Evolutionary conservation across 2,113 vertebrate genomes (phyloP), one percentile per base, ranked within the genome.

Genomic region (Carassius gibelio): DNA sequence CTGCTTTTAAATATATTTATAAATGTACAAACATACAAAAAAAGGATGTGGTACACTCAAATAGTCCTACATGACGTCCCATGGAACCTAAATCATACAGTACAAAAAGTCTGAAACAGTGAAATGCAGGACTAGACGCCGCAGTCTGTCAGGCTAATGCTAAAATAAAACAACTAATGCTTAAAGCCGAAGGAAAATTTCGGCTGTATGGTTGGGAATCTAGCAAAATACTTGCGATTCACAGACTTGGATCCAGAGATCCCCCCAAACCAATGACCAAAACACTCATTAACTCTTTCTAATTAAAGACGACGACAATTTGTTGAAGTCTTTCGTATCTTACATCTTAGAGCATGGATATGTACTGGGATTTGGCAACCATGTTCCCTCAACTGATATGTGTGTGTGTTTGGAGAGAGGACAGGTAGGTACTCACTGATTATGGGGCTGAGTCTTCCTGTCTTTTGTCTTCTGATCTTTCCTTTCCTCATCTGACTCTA

Each of bases 341-440:
- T 8, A 26, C 13, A 48, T 38, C 38, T 38, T 42, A 55, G 2
- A 30, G 48, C 14, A 55, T 11, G 7, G 75, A 17, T 76, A 55
- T 17, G 48, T 30, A 64, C n/a, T 81, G 5, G 45, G 38, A 9
- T 62, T 80, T 64, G 57, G 38, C 59, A 2, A 57, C 3, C 17
- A 80, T 23, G 55, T 23, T 34, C 9, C 62, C 62, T 68, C 9
- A 68, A 52, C 61, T 48, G 15, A 48, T 48, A 38, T 59, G 17
- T 68, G 14, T 57, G 13, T 52, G 71, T 61, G 34, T 81, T 69
- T 38, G 78, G 59, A 64, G 21, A 78, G 9, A 78, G 23, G 11
- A 26, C 42, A 11, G 17, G 68, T 83, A 77, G 85, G 75, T 93
- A 93, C 94, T 98, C 95, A 98, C 94, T 96, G 90, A 89, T 91